Percentiles rank a stretch among this genome's conserved stretches.
Evolutionary conservation across 2,797 vertebrate genomes (phyloP).

Genomic region (Oreochromis grahami): DNA sequence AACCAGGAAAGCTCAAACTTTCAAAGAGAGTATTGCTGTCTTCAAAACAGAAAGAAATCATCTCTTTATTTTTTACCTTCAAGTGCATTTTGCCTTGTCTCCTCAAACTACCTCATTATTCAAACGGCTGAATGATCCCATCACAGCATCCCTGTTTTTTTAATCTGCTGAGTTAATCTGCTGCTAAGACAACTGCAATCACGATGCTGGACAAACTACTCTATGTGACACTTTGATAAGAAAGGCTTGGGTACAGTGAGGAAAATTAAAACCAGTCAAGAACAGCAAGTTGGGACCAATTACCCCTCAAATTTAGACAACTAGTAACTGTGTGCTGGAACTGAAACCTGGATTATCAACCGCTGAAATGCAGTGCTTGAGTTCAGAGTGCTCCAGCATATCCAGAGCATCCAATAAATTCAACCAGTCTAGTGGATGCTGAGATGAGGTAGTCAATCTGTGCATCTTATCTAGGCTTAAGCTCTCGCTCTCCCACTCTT

Average conservation of each 20-base stretch:
- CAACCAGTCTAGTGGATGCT: slow-evolving; percentile 22
- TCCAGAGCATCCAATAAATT: slow-evolving; percentile 38
- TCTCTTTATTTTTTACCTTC: not conserved
- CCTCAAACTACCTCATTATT: not conserved
- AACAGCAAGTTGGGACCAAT: slow-evolving; percentile 16
- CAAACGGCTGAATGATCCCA: not conserved
- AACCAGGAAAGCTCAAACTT: not conserved
- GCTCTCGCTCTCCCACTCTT: slow-evolving; percentile 30
- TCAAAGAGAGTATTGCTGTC: not conserved
- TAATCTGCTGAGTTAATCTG: slow-evolving; percentile 8
- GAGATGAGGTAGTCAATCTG: slow-evolving; percentile 58
- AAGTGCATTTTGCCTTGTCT: not conserved
- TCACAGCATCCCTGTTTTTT: not conserved
- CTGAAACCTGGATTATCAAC: slow-evolving; percentile 21
- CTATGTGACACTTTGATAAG: not conserved
- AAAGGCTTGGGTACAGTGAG: not conserved
- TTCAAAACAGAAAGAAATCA: not conserved
- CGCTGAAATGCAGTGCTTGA: slow-evolving; percentile 19
- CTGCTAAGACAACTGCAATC: slow-evolving; percentile 27
- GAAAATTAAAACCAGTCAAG: slow-evolving; percentile 14
- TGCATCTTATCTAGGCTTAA: slow-evolving; percentile 43
- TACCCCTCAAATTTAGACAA: slow-evolving; percentile 6
- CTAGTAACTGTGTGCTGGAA: not conserved
- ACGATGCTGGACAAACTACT: slow-evolving; percentile 7
- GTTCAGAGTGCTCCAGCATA: slow-evolving; percentile 26